Base-by-base conservation (phyloP, 2,888 invertebrate genomes). In the Cryptosula pallasiana region DNA sequence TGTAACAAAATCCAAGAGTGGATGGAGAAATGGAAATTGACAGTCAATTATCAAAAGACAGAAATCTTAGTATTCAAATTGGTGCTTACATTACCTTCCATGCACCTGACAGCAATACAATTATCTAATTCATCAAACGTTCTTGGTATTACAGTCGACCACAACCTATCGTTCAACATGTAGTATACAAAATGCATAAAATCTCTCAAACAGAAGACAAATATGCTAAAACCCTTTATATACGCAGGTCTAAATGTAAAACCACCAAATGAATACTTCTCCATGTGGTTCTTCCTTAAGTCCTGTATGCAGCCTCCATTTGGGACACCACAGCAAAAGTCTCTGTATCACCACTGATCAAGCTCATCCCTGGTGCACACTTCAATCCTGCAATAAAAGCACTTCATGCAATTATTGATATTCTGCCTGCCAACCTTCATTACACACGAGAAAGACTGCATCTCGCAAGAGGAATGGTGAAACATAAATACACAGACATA, bases 1-100 rank as follows among this genome's bases (percentile, higher is more conserved):
- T 57, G 57, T 25, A 25, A 5, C n/a, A 25, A 5, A 5, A 57
- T 57, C 25, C 57, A 57, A 16, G n/a, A 25, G 25, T 57, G 57
- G 57, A 57, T 57, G 57, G 25, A 9, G n/a, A 57, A 57, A 25
- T 57, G 57, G 57, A 13, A 57, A 25, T 57, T 57, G 25, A 57
- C 5, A 57, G 25, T 25, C 25, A 57, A 57, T 5, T 57, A 25
- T 23, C 16, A 25, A 23, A 57, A 57, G n/a, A 57, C 57, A 23
- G 57, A 57, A 57, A n/a, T 57, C 5, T 9, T 57, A 23, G 57
- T 57, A 5, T 57, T 57, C 57, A 45, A n/a, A 45, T 45, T 5
- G 45, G 45, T 13, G 9, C 45, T 13, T 45, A 5, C 20, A 5
- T 5, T 20, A 5, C 45, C 45, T 20, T 13, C 45, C 45, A 45